These are phyloP conservation scores for Aplocera efformata DNA, from an alignment of 2,888 invertebrate species.

Conservation along the genomic window DNA sequence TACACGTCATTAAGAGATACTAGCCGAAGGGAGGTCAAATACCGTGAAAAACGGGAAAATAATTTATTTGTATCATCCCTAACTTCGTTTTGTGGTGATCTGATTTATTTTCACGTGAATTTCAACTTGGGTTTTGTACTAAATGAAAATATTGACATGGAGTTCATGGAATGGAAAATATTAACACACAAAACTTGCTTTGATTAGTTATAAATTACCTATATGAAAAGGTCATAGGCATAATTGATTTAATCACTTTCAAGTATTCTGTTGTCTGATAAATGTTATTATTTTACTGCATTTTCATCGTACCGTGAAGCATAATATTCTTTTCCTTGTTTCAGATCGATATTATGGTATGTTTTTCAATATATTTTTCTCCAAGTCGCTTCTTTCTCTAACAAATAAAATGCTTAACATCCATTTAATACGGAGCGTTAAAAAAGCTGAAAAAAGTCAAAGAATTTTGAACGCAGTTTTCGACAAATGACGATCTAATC, in stretches of 20 bases:
- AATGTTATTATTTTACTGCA: background rate
- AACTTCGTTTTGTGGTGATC: constrained; percentile 14
- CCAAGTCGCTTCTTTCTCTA: background rate
- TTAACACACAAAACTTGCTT: too few relatives aligned
- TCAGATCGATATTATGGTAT: constrained; percentile 23
- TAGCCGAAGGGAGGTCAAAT: constrained; percentile 53
- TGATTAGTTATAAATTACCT: too few relatives aligned
- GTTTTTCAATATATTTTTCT: constrained; percentile 10
- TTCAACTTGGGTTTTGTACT: background rate
- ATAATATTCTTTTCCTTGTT: constrained; percentile 22
- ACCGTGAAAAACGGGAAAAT: constrained; percentile 67
- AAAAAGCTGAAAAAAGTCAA: too few relatives aligned
- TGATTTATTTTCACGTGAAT: constrained; percentile 12
- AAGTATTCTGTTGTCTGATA: too few relatives aligned
- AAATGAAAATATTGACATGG: too few relatives aligned
- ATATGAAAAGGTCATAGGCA: too few relatives aligned
- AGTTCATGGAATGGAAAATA: too few relatives aligned
- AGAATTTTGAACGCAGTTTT: too few relatives aligned
- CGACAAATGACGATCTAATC: constrained; percentile 20
- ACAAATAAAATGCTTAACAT: background rate
- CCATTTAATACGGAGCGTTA: too few relatives aligned
- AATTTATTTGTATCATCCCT: constrained; percentile 34
- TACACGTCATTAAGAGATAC: constrained; percentile 64
- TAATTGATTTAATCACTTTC: too few relatives aligned
- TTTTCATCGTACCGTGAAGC: constrained; percentile 5